Evolutionary conservation across 2,888 invertebrate species (phyloP).

Genomic region (Eutolmus rufibarbis): DNA sequence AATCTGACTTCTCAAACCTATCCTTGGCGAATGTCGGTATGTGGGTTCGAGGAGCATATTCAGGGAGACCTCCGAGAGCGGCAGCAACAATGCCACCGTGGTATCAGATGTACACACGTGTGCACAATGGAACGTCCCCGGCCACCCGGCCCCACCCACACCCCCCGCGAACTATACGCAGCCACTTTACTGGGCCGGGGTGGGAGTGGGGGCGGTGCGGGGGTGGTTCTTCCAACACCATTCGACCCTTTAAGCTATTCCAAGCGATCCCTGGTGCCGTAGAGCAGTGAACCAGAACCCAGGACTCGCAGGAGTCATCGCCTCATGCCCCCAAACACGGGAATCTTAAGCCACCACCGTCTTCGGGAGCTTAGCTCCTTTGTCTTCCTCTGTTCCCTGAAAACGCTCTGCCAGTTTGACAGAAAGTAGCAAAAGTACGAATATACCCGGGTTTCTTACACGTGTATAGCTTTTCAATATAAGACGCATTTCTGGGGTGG

Average conservation of each 20-base stretch:
- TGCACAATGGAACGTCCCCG: neutral
- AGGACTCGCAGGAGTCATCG: neutral
- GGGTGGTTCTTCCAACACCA: slow-evolving; percentile 41
- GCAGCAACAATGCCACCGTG: slow-evolving; percentile 34
- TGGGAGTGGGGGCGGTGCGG: neutral
- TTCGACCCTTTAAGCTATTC: slow-evolving; percentile 34
- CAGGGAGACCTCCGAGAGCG: neutral
- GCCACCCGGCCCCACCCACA: neutral
- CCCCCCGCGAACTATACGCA: neutral
- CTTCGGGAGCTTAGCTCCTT: slow-evolving; percentile 26
- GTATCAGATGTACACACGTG: slow-evolving; percentile 13
- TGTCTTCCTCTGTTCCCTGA: neutral
- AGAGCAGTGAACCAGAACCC: neutral
- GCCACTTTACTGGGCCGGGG: neutral
- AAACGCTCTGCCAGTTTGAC: slow-evolving; percentile 34
- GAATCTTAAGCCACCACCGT: slow-evolving; percentile 15
- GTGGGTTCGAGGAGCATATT: slow-evolving; percentile 30
- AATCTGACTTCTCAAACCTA: slow-evolving; percentile 43
- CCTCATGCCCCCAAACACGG: neutral
- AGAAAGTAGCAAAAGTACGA: slow-evolving; percentile 35
- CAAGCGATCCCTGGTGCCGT: slow-evolving; percentile 1
- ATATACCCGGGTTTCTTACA: neutral
- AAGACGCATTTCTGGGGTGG: neutral
- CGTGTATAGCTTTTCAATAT: slow-evolving; percentile 18
- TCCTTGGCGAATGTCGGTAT: slow-evolving; percentile 40